Percentiles rank a stretch among this genome's conserved stretches.
phyloP scores from a whole-genome alignment of 2,888 invertebrate genomes.

The Rhagophthalmus giganteus region DNA sequence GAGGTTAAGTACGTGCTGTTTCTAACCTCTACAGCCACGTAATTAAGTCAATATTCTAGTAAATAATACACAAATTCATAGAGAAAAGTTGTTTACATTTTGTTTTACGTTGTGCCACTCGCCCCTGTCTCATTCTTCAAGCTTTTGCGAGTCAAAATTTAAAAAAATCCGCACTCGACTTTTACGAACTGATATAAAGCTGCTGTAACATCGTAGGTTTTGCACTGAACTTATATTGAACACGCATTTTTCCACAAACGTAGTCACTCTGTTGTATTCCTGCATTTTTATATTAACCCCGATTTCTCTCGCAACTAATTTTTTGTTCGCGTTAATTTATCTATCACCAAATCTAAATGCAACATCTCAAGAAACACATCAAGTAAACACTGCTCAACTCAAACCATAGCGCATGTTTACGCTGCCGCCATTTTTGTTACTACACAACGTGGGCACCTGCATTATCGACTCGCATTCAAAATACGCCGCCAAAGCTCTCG shows the following conservation, averaged over 20 bases:
- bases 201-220: conserved; percentile 39
- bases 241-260: conserved; percentile 40
- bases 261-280: conserved; percentile 37
- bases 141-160: conserved; percentile 46
- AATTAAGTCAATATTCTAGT: conserved; percentile 32
- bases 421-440: conserved; percentile 50
- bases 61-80: conserved; percentile 30
- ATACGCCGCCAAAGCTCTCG: conserved; percentile 33
- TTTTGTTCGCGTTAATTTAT: conserved; percentile 32
- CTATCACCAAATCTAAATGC: conserved; percentile 40
- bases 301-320: conserved; percentile 35
- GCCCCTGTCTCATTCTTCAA: conserved; percentile 61
- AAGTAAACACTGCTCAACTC: conserved; percentile 59
- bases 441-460: conserved; percentile 39
- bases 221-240: conserved; percentile 40
- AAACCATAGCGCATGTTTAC: conserved; percentile 55
- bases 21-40: conserved; percentile 45
- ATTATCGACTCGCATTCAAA: conserved; percentile 39
- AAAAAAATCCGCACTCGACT: conserved; percentile 49
- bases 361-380: conserved; percentile 56
- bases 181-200: conserved; percentile 41
- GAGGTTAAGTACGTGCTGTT: conserved; percentile 45
- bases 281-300: conserved; percentile 42
- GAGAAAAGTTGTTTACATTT: conserved; percentile 56
- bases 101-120: conserved; percentile 60